Evolutionary conservation across 1,140 invertebrate genomes (phyloP).

Genomic region (Belonocnema kinseyi): DNA sequence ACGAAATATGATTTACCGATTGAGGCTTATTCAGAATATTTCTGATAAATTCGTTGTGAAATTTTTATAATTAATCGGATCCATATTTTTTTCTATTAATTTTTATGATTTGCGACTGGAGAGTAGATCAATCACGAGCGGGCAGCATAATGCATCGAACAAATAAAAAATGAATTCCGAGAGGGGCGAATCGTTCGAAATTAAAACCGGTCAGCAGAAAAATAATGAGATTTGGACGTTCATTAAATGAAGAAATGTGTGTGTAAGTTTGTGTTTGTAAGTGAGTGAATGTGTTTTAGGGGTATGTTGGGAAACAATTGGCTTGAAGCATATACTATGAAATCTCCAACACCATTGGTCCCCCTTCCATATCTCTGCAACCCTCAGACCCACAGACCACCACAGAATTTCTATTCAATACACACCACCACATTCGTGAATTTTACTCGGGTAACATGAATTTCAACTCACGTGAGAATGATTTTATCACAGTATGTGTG

Average conservation of each 20-base stretch:
- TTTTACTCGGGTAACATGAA: conserved; percentile 51
- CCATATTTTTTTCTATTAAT: too few relatives aligned
- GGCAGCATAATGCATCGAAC: conserved; percentile 65
- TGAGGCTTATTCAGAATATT: too few relatives aligned
- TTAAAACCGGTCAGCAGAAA: conserved; percentile 72
- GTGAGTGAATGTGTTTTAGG: conserved; percentile 31
- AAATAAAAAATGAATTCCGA: conserved; percentile 57
- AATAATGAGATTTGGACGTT: conserved; percentile 74
- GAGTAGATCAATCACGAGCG: conserved; percentile 60
- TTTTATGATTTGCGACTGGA: background rate
- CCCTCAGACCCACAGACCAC: background rate
- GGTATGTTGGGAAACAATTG: conserved; percentile 7
- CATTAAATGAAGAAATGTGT: conserved; percentile 58
- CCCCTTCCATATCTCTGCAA: conserved; percentile 26
- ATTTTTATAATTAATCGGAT: too few relatives aligned
- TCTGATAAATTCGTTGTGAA: too few relatives aligned
- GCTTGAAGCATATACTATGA: background rate
- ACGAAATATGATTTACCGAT: too few relatives aligned
- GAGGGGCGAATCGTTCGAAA: conserved; percentile 62
- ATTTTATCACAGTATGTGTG: background rate
- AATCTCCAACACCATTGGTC: conserved; percentile 16
- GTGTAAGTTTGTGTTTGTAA: conserved; percentile 27
- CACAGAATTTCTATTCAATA: conserved; percentile 1
- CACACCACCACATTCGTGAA: conserved; percentile 38
- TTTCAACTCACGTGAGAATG: conserved; percentile 50